Conservation (phyloP, 2,888 invertebrate species). For the Sinhomidia bicolor region DNA sequence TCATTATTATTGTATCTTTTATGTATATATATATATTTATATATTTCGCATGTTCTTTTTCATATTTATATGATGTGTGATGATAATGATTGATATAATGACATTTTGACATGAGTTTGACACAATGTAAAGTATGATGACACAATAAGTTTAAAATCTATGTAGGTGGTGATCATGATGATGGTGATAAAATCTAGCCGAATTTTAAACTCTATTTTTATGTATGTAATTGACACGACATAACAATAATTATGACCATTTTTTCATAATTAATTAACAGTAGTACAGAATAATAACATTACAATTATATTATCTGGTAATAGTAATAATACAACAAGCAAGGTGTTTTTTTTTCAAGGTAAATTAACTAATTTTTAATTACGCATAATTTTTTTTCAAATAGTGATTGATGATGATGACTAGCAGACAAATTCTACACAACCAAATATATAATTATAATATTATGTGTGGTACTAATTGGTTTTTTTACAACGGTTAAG, state of each 20-base stretch:
- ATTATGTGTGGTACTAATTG: too few relatives aligned
- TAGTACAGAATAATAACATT: background rate
- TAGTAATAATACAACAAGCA: constrained; percentile 28
- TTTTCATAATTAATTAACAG: constrained; percentile 15
- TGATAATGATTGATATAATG: background rate
- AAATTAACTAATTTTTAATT: background rate
- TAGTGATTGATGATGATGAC: too few relatives aligned
- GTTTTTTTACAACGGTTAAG: background rate
- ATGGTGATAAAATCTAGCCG: too few relatives aligned
- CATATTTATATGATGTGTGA: background rate
- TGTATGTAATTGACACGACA: constrained; percentile 31
- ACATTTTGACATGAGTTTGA: background rate
- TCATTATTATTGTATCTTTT: too few relatives aligned
- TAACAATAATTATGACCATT: constrained; percentile 15
- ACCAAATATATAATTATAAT: too few relatives aligned
- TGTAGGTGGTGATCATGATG: constrained; percentile 13
- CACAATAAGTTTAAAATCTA: background rate
- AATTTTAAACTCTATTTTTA: too few relatives aligned
- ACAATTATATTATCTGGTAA: background rate
- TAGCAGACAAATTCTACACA: background rate
- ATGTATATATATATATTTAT: background rate
- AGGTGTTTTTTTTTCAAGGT: background rate
- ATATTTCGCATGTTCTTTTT: constrained; percentile 18
- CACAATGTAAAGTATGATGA: too few relatives aligned
- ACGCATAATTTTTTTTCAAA: constrained; percentile 8